A percentile compares a stretch with the other conserved stretches of the same genome.
Conservation (phyloP, 2,797 vertebrate species). For the Tenualosa ilisha region DNA sequence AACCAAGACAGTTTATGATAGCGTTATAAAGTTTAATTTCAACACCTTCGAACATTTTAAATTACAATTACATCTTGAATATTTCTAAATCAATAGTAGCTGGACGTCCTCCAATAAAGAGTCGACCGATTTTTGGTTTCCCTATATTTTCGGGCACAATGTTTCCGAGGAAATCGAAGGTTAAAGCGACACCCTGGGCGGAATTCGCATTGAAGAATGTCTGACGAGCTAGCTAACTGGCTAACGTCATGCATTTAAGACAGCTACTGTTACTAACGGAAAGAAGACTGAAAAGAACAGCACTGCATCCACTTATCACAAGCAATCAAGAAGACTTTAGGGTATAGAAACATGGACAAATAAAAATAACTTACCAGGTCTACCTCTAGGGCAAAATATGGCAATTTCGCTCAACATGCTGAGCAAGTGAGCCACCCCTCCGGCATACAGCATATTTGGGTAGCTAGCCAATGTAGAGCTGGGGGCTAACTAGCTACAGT, state of each 20-base stretch:
- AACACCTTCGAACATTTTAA: not conserved
- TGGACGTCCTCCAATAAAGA: not conserved
- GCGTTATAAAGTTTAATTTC: slow-evolving; percentile 14
- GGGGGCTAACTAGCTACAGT: slow-evolving; percentile 68
- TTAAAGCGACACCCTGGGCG: slow-evolving; percentile 54
- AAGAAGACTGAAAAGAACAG: slow-evolving; percentile 13
- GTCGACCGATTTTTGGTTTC: not conserved
- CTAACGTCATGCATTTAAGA: slow-evolving; percentile 38
- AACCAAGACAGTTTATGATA: slow-evolving; percentile 68
- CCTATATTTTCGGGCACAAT: slow-evolving; percentile 32
- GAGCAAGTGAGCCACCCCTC: slow-evolving; percentile 53
- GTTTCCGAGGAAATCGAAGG: slow-evolving; percentile 47
- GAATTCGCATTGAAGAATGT: slow-evolving; percentile 44
- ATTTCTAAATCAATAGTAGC: not conserved
- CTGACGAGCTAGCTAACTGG: slow-evolving; percentile 37
- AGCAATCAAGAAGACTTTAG: slow-evolving; percentile 10
- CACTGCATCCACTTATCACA: not conserved
- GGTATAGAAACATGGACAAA: slow-evolving; percentile 16
- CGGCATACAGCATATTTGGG: slow-evolving; percentile 64
- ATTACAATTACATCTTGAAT: not conserved
- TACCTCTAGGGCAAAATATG: slow-evolving; percentile 68
- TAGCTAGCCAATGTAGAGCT: slow-evolving; percentile 40
- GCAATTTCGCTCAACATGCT: slow-evolving; percentile 70
- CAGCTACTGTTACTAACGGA: slow-evolving; percentile 24
- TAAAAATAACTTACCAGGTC: slow-evolving; percentile 84